Conservation (phyloP, 2,888 invertebrate species). For the Beris morrisii region DNA sequence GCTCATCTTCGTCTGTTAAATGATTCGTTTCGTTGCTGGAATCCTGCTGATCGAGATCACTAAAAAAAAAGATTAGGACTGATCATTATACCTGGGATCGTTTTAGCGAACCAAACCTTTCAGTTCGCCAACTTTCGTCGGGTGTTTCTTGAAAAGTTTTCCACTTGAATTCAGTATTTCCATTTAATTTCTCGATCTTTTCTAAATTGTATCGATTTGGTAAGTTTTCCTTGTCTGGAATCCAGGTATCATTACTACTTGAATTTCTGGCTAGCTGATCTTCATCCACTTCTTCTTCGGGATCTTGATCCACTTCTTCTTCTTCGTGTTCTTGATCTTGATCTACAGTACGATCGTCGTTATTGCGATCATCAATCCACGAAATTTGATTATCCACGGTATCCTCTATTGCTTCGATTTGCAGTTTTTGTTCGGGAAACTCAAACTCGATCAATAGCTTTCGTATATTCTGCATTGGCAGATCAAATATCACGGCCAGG, state of each 20-base stretch:
- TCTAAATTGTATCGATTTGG: conserved; percentile 41
- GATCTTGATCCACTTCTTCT: conserved; percentile 21
- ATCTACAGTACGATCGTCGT: conserved; percentile 28
- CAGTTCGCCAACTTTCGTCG: conserved; percentile 33
- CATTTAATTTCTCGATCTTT: conserved; percentile 24
- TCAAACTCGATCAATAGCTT: conserved; percentile 50
- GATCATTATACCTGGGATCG: neutral
- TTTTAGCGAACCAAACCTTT: conserved; percentile 26
- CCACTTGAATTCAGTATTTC: conserved; percentile 16
- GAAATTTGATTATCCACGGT: conserved; percentile 31
- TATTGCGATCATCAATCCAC: conserved; percentile 48
- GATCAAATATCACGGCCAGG: conserved; percentile 65
- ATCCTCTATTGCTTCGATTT: conserved; percentile 11
- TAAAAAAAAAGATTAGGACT: conserved; percentile 1
- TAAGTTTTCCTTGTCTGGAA: conserved; percentile 46
- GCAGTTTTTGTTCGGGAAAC: conserved; percentile 10
- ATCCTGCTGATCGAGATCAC: conserved; percentile 17
- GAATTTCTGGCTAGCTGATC: no score
- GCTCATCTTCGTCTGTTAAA: no score
- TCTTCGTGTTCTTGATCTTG: conserved; percentile 25
- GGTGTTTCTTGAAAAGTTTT: conserved; percentile 13
- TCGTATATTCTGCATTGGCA: conserved; percentile 64
- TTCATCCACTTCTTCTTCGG: conserved; percentile 50
- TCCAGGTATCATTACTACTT: conserved; percentile 59
- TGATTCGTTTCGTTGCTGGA: conserved; percentile 1